A percentile compares a stretch with the other conserved stretches of the same genome.
Conservation (phyloP, 2,113 vertebrate species). For the Nibea albiflora region DNA sequence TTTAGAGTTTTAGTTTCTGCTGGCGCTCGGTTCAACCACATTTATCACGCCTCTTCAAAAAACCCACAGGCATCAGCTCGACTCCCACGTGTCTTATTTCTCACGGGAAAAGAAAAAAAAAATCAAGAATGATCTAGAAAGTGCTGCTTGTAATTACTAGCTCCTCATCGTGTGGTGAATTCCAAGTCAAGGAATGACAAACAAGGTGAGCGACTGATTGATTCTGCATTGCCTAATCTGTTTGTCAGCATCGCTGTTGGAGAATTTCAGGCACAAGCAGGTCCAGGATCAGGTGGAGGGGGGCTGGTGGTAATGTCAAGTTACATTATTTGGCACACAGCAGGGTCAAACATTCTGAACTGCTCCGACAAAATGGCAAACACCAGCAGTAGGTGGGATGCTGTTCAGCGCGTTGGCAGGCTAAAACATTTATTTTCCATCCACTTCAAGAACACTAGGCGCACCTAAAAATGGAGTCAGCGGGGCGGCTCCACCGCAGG, state of each 20-base stretch:
- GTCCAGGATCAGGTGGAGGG: slow-evolving; percentile 9
- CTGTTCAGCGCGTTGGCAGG: slow-evolving; percentile 24
- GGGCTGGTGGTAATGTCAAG: slow-evolving; percentile 47
- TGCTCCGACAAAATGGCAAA: slow-evolving; percentile 52
- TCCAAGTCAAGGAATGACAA: background rate
- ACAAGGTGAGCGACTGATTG: background rate
- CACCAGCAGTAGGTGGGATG: slow-evolving; percentile 32
- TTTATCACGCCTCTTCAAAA: slow-evolving; percentile 36
- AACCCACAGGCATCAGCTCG: slow-evolving; percentile 27
- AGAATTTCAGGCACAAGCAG: background rate
- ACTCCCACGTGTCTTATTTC: slow-evolving; percentile 20
- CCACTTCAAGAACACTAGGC: slow-evolving; percentile 22
- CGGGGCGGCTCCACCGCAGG: slow-evolving; percentile 18
- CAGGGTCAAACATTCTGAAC: slow-evolving; percentile 68
- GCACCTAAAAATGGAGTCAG: slow-evolving; percentile 28
- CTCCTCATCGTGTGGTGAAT: background rate
- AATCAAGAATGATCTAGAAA: background rate
- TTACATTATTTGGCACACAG: slow-evolving; percentile 53
- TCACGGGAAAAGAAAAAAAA: background rate
- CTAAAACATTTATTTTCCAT: slow-evolving; percentile 7
- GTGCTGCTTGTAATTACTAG: background rate
- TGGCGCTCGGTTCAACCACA: slow-evolving; percentile 8
- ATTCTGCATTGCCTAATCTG: background rate
- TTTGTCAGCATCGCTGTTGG: background rate
- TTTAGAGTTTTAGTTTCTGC: slow-evolving; percentile 1